Conservation (phyloP, 92 coral and sea anemone species). For the Palythoa grandiflora region DNA sequence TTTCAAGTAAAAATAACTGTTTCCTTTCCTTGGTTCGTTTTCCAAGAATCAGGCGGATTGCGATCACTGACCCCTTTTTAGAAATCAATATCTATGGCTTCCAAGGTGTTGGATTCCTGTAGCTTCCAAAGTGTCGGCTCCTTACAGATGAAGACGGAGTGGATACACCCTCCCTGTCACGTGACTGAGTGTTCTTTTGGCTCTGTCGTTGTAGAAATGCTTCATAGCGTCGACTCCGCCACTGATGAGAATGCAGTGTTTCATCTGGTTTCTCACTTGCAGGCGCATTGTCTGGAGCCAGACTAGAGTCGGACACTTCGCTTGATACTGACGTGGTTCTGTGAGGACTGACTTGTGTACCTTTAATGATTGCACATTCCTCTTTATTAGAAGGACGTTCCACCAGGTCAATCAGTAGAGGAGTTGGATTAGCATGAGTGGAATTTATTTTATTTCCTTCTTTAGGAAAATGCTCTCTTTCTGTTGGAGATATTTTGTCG, state of each 20-base stretch:
- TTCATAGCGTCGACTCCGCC: conserved; percentile 24
- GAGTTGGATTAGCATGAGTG: background rate
- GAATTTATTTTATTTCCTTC: background rate
- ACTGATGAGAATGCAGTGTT: background rate
- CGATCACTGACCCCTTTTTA: background rate
- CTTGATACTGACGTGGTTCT: background rate
- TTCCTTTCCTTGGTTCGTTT: background rate
- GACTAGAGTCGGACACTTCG: conserved; percentile 5
- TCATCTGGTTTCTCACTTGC: background rate
- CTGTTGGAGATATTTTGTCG: background rate
- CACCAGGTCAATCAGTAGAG: background rate
- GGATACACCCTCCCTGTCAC: background rate
- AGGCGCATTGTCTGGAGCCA: background rate
- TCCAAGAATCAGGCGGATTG: background rate
- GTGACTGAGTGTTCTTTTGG: background rate
- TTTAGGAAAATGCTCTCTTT: background rate
- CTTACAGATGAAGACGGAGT: background rate
- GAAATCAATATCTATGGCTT: background rate
- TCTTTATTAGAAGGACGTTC: background rate
- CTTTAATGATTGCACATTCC: conserved; percentile 14
- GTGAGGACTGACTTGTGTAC: background rate
- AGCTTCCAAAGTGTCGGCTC: background rate
- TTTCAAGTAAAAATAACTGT: background rate
- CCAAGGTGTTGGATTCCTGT: background rate
- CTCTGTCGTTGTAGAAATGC: conserved; percentile 30